Evolutionary conservation across 2,888 invertebrate species (phyloP), one percentile per base, ranked within the genome.

Genomic region (Eristalis pertinax): DNA sequence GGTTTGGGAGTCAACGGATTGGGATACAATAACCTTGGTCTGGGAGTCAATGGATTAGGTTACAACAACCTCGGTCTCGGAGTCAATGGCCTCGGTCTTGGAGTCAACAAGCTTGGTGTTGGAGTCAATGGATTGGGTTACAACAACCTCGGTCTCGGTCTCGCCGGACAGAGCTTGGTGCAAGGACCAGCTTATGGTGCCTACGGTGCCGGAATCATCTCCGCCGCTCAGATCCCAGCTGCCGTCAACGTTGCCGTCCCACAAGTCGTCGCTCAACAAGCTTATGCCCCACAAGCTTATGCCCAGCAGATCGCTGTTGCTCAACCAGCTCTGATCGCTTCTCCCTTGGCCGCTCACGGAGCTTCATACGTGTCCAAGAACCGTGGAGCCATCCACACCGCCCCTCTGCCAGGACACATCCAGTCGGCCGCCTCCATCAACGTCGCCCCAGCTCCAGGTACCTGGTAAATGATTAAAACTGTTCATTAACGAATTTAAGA

Each of bases 261-360:
- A 63, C 32, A 50, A 7, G 50, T 50, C n/a, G 50, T 50, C 50
- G 50, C 50, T 50, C 50, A 50, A 50, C 50, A 50, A 5, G 50
- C 50, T 7, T 19, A 19, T 50, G 50, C 43, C 15, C 50, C 50
- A 43, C 50, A 50, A n/a, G 69, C 32, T 56, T 69, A 13, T 60
- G 60, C 26, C 24, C 60, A 24, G 8, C 60, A 68, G 1, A 7
- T 56, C 13, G 38, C 74, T 65, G 7, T 93, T 93, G 76, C 89
- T 84, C 74, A 92, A 91, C 10, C 92, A 92, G n/a, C 93, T 91
- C 60, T 91, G 91, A 35, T 91, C 88, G 90, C 92, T 92, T 70
- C 92, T 91, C 73, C 70, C n/a, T 89, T 92, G 90, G 89, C 90
- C 91, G 87, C 91, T 91, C 91, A 90, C 87, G 91, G 90, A 73